Percentiles rank a stretch among this genome's conserved stretches.
Evolutionary conservation across 2,888 invertebrate genomes (phyloP).

Genomic region (Quadroppia sp.): DNA sequence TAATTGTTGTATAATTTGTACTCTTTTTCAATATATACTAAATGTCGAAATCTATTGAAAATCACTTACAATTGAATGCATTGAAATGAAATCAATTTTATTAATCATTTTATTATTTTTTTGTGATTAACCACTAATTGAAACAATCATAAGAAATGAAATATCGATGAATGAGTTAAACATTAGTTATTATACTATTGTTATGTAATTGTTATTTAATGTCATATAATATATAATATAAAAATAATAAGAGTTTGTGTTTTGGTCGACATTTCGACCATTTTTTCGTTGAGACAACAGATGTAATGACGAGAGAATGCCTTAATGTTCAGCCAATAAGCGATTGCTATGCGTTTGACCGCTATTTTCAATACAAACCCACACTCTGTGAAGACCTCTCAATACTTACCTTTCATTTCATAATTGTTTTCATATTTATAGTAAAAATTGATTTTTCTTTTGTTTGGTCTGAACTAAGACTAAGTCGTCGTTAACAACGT

Average conservation of each 20-base stretch:
- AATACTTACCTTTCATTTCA: background rate
- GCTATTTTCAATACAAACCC: constrained; percentile 11
- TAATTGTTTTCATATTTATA: constrained; percentile 1
- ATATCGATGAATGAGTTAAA: background rate
- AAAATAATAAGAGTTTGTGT: constrained; percentile 30
- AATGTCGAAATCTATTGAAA: no score
- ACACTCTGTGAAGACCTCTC: background rate
- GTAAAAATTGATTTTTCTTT: background rate
- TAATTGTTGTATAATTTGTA: no score
- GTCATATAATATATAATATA: constrained; percentile 11
- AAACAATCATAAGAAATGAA: constrained; percentile 3
- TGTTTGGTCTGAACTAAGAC: background rate
- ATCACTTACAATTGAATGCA: no score
- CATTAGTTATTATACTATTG: background rate
- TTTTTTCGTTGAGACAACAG: constrained; percentile 2
- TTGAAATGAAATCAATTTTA: no score
- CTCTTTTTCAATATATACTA: no score
- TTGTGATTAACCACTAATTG: no score
- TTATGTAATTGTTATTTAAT: background rate
- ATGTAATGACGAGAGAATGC: constrained; percentile 4
- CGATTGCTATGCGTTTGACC: background rate
- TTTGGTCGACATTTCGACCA: constrained; percentile 20
- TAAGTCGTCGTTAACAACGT: constrained; percentile 30
- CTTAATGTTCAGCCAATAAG: constrained; percentile 5
- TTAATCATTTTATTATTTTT: no score